A percentile compares a stretch with the other conserved stretches of the same genome.
These are phyloP conservation scores for Strongylocentrotus purpuratus DNA, from an alignment of 35 echinoderm and acorn worm species.

Conservation along the genomic window DNA sequence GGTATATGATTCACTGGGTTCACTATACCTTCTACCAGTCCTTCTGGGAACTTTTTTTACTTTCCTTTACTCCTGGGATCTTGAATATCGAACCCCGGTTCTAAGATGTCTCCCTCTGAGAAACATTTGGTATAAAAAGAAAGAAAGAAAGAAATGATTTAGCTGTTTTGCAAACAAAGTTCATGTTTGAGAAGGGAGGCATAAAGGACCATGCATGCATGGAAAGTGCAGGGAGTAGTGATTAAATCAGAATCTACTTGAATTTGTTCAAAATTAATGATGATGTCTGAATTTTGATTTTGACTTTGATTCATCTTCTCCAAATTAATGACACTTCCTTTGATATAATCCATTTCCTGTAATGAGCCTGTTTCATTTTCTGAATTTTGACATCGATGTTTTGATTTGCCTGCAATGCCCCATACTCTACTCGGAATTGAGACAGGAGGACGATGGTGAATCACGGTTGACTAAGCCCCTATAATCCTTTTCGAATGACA, in stretches of 20 bases:
- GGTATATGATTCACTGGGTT: background rate
- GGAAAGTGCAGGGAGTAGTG: background rate
- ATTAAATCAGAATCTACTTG: background rate
- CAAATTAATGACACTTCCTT: background rate
- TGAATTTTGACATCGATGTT: background rate
- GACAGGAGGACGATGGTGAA: background rate
- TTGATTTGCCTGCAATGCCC: background rate
- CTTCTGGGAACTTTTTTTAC: background rate
- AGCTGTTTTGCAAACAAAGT: background rate
- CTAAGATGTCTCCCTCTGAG: background rate
- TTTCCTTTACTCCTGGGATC: background rate
- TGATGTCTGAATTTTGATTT: background rate
- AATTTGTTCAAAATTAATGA: background rate
- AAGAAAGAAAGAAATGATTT: background rate
- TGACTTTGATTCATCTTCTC: background rate
- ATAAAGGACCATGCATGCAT: background rate
- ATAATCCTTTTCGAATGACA: slow-evolving; percentile 3
- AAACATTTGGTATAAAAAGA: background rate
- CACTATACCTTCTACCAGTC: background rate
- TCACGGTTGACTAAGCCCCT: slow-evolving; percentile 16
- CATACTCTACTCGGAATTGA: background rate
- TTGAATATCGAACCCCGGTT: background rate
- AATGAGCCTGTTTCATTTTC: background rate
- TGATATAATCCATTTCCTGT: background rate
- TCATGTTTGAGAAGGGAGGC: background rate